phyloP scores from a whole-genome alignment of 2,113 vertebrate genomes.

The Rattus rattus region DNA sequence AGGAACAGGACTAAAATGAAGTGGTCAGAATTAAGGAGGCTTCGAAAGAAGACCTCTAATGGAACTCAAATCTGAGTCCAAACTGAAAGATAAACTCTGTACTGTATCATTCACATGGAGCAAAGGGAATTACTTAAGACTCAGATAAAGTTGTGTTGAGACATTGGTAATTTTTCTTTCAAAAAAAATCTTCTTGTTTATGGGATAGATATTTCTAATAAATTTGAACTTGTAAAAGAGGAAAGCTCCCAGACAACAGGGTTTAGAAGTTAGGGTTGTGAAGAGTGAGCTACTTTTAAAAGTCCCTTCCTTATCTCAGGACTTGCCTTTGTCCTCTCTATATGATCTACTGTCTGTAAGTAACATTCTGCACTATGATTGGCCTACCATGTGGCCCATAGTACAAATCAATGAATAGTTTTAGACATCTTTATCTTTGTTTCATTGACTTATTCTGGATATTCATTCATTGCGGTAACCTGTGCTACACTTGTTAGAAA shows the following conservation, averaged over 20 bases:
- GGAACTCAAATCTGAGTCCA: neutral
- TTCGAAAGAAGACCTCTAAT: neutral
- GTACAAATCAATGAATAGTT: neutral
- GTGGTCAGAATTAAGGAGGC: neutral
- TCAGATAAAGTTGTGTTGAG: neutral
- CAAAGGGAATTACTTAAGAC: conserved; percentile 3
- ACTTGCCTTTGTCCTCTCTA: neutral
- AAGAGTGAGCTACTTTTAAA: neutral
- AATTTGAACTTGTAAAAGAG: neutral
- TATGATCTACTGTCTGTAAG: neutral
- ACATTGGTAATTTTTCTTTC: neutral
- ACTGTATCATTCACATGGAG: neutral
- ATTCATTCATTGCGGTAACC: neutral
- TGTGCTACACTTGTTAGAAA: neutral
- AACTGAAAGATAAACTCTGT: neutral
- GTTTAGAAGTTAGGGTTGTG: neutral
- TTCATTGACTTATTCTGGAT: neutral
- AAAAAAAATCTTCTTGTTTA: neutral
- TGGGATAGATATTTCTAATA: neutral
- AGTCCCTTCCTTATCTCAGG: neutral
- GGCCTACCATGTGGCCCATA: neutral
- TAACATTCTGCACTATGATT: neutral
- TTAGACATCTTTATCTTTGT: neutral
- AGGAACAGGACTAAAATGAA: neutral
- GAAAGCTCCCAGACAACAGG: neutral